Conservation (phyloP, 2,797 vertebrate species). For the Liparis tanakae region DNA sequence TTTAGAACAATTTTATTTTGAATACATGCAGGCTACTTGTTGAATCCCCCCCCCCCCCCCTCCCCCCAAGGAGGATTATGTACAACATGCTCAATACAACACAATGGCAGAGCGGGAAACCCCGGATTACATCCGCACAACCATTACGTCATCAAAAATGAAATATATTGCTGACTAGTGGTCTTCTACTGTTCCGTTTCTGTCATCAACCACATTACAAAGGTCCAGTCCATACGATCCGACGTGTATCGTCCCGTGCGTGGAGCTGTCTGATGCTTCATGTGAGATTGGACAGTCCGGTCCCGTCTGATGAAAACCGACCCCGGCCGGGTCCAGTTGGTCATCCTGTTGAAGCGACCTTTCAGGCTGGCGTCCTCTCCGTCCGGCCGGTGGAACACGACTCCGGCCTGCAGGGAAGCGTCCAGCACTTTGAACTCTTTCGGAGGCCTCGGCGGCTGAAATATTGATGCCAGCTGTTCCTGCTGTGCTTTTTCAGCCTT, state of each 20-base stretch:
- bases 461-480: constrained; percentile 55
- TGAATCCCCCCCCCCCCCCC: too few relatives aligned
- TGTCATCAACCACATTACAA: not conserved
- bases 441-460: constrained; percentile 34
- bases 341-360: constrained; percentile 5
- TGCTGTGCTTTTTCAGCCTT: not conserved
- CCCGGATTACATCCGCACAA: too few relatives aligned
- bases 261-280: not conserved
- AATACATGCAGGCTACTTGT: too few relatives aligned
- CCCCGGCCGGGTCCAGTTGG: not conserved
- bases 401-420: constrained; percentile 8
- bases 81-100: too few relatives aligned
- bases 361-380: not conserved
- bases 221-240: not conserved
- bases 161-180: not conserved
- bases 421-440: constrained; percentile 13
- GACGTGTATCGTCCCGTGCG: not conserved
- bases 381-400: constrained; percentile 7
- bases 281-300: not conserved
- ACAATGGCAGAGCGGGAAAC: too few relatives aligned
- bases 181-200: not conserved
- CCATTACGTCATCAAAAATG: too few relatives aligned
- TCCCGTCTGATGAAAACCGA: not conserved
- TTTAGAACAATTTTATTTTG: too few relatives aligned
- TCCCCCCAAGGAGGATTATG: too few relatives aligned